A percentile compares a stretch with the other conserved stretches of the same genome.
phyloP scores from a whole-genome alignment of 2,113 vertebrate species.

The Motacilla alba region DNA sequence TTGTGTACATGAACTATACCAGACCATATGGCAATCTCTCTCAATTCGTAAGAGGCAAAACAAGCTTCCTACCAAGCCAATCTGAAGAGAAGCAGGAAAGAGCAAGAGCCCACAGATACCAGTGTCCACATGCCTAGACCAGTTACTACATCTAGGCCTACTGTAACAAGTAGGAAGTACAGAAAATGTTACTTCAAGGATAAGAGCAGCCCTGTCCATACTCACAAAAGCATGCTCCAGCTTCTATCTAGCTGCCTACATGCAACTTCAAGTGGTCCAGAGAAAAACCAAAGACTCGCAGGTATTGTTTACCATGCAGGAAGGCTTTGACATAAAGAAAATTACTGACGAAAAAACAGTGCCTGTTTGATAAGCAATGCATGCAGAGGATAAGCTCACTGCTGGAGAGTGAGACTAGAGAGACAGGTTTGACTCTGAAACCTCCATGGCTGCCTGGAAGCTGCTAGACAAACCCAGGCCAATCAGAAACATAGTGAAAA shows the following conservation, averaged over 20 bases:
- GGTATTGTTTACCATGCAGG: not conserved
- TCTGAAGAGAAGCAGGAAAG: not conserved
- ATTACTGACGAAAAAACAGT: not conserved
- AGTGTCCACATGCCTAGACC: not conserved
- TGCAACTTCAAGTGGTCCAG: not conserved
- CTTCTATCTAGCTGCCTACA: not conserved
- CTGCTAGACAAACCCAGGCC: not conserved
- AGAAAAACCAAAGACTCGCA: not conserved
- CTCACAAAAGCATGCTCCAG: accelerated
- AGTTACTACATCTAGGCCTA: not conserved
- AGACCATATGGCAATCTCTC: conserved; percentile 38
- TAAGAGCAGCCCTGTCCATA: not conserved
- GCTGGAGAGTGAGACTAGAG: not conserved
- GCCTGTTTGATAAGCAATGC: not conserved
- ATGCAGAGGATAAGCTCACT: not conserved
- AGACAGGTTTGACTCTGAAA: not conserved
- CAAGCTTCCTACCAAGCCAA: not conserved
- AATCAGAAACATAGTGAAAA: not conserved
- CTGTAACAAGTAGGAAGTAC: not conserved
- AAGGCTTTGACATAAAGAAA: not conserved
- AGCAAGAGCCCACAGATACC: not conserved
- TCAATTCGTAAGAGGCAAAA: not conserved
- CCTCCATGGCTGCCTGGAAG: not conserved
- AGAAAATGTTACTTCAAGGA: not conserved
- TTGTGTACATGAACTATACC: conserved; percentile 36